Percentiles rank a stretch among this genome's conserved stretches.
Evolutionary conservation across 2,113 vertebrate genomes (phyloP).

Genomic region (Notarius lentiginosus): DNA sequence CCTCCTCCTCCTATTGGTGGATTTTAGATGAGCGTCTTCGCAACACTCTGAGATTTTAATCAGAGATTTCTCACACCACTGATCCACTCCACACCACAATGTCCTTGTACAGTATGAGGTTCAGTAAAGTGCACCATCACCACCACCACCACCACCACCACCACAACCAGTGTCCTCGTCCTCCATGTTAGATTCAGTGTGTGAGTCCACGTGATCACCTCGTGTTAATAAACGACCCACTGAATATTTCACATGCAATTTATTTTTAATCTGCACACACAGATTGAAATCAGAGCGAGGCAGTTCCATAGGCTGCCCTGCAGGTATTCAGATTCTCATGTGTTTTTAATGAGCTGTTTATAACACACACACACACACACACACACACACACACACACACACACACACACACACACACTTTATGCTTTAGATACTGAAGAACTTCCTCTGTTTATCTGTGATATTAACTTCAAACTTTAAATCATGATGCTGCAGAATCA

Average conservation of each 20-base stretch:
- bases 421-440: background rate
- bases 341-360: constrained; percentile 69
- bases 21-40: too few relatives aligned
- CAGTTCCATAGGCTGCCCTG: constrained; percentile 69
- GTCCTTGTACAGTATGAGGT: too few relatives aligned
- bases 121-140: background rate
- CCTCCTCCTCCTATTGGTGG: too few relatives aligned
- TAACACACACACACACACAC: constrained; percentile 33
- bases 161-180: background rate
- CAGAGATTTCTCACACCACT: too few relatives aligned
- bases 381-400: constrained; percentile 28
- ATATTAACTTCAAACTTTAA: background rate
- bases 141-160: too few relatives aligned
- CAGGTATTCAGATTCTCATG: constrained; percentile 64
- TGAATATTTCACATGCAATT: constrained; percentile 78
- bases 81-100: too few relatives aligned
- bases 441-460: background rate
- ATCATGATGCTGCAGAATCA: background rate
- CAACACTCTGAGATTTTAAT: too few relatives aligned
- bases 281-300: constrained; percentile 68
- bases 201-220: background rate
- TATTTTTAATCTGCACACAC: constrained; percentile 68
- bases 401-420: constrained; percentile 25
- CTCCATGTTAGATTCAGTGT: background rate
- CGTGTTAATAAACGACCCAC: constrained; percentile 61